These are phyloP conservation scores for silkworm (Bombyx mori) DNA, from an alignment of 1,140 invertebrate species.

Conservation along the genomic window ASM3026992v2 NC_085123.1:8179501-8180000, in stretches of 20 bases:
- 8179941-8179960: neutral
- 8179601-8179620: too few species aligned
- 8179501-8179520: too few species aligned
- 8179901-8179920: too few species aligned
- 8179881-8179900: neutral
- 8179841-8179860: too few species aligned
- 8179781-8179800: conserved; percentile 27
- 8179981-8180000: neutral
- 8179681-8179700: too few species aligned
- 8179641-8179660: neutral
- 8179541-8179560: neutral
- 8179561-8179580: neutral
- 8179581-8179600: too few species aligned
- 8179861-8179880: too few species aligned
- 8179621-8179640: too few species aligned
- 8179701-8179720: neutral
- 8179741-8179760: conserved; percentile 20
- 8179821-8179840: conserved; percentile 32
- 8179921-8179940: neutral
- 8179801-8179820: conserved; percentile 33
- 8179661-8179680: neutral
- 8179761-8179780: conserved; percentile 27
- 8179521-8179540: neutral
- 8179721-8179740: conserved; percentile 19
- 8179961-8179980: neutral